Percentiles rank a stretch among this genome's conserved stretches.
Evolutionary conservation across 2,797 vertebrate species (phyloP).

Genomic region (Sebastes iracundus): DNA sequence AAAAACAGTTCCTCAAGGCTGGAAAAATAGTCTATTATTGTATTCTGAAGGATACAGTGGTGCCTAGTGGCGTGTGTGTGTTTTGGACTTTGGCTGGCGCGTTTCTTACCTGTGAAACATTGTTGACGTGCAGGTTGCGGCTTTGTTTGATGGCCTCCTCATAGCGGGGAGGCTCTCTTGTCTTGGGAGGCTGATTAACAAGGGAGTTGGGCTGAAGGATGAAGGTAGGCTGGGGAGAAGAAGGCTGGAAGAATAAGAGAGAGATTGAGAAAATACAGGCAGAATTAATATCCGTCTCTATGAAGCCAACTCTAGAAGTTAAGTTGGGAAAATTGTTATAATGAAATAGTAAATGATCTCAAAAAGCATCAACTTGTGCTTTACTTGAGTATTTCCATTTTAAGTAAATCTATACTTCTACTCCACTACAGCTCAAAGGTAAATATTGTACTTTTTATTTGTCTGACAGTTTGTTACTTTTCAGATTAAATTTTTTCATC

Average conservation of each 20-base stretch:
- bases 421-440: too few relatives aligned
- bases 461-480: too few relatives aligned
- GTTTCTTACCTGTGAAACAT: constrained; percentile 71
- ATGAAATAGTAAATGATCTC: background rate
- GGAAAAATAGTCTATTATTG: background rate
- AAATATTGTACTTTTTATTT: too few relatives aligned
- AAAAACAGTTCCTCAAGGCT: background rate
- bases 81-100: background rate
- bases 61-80: background rate
- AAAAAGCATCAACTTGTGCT: background rate
- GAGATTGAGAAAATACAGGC: background rate
- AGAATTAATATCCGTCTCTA: background rate
- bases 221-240: constrained; percentile 84
- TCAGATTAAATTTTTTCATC: too few relatives aligned
- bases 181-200: constrained; percentile 82
- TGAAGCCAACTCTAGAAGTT: background rate
- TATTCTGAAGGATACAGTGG: background rate
- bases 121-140: constrained; percentile 83
- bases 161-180: constrained; percentile 93
- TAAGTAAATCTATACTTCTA: too few relatives aligned
- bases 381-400: too few relatives aligned
- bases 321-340: background rate
- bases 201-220: constrained; percentile 83
- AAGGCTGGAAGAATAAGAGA: constrained; percentile 32
- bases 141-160: constrained; percentile 97